phyloP scores from a whole-genome alignment of 2,888 invertebrate species.

The Eucriotettix oculatus region DNA sequence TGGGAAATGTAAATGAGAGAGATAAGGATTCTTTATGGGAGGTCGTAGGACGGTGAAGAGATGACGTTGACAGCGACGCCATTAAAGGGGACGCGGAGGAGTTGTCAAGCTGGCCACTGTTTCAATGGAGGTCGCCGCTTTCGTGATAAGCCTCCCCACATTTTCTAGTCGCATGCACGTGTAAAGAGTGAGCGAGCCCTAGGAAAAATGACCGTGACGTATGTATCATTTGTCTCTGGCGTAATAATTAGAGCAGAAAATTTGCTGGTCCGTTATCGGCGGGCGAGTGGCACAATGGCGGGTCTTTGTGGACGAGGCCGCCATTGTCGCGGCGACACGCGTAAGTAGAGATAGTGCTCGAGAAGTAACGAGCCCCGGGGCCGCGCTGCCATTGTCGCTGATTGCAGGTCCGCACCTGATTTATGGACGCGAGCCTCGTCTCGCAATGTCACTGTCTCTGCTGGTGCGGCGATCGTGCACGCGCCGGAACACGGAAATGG shows the following conservation, averaged over 20 bases:
- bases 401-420: background rate
- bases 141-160: too few relatives aligned
- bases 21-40: too few relatives aligned
- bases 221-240: background rate
- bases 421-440: background rate
- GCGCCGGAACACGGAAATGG: constrained; percentile 20
- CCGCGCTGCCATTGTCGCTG: background rate
- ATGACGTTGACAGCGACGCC: too few relatives aligned
- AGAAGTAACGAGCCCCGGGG: background rate
- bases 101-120: too few relatives aligned
- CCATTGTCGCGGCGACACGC: background rate
- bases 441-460: background rate
- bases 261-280: background rate
- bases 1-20: too few relatives aligned
- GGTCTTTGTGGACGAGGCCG: background rate
- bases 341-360: background rate
- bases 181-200: too few relatives aligned
- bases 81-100: too few relatives aligned
- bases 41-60: too few relatives aligned
- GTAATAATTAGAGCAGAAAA: background rate
- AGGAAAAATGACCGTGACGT: background rate
- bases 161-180: too few relatives aligned
- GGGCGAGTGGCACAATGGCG: background rate
- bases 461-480: background rate
- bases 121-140: too few relatives aligned